A percentile compares a stretch with the other conserved stretches of the same genome.
Evolutionary conservation across 53 echinoderm and acorn worm genomes (phyloP).

Genomic region (Zoroaster sp.): DNA sequence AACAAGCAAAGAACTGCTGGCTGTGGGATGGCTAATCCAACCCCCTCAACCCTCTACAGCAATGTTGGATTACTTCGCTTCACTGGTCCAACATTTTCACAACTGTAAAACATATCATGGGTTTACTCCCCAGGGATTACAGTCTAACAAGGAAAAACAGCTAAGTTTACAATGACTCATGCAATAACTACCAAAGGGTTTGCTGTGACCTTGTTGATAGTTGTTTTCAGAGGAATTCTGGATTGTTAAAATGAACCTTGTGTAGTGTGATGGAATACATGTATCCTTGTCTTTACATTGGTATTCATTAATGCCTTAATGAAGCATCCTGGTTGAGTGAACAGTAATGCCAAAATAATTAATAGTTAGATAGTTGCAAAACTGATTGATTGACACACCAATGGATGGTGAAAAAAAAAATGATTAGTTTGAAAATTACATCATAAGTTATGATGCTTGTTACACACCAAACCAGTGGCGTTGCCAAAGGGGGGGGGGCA

Average conservation of each 20-base stretch:
- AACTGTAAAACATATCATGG: not conserved
- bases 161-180: not conserved
- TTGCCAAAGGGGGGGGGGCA: no score
- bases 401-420: no score
- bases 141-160: not conserved
- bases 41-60: not conserved
- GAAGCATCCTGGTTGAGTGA: not conserved
- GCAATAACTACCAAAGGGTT: not conserved
- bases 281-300: no score
- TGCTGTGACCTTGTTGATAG: not conserved
- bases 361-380: not conserved
- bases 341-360: not conserved
- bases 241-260: no score
- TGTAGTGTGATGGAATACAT: no score
- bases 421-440: no score
- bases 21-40: not conserved
- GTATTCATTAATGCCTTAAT: not conserved
- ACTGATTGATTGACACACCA: no score
- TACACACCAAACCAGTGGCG: no score
- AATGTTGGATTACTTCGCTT: not conserved
- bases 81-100: not conserved
- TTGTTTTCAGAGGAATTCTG: not conserved
- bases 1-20: no score
- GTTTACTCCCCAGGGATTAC: not conserved
- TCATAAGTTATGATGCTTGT: no score